Conservation (phyloP, 1,140 invertebrate genomes). For the Maconellicoccus hirsutus region DNA sequence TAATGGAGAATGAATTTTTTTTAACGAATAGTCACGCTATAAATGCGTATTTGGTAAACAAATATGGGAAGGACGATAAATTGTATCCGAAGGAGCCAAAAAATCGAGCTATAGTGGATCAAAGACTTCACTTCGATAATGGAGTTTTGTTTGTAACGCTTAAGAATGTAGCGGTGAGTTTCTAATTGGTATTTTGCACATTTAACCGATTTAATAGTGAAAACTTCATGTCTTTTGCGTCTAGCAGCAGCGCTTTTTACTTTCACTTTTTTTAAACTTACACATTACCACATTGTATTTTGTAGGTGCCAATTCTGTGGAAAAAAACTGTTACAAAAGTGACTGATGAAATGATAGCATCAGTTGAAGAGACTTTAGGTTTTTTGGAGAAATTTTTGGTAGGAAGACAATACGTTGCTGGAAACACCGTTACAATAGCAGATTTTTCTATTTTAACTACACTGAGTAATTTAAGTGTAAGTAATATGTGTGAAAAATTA, state of each 20-base stretch:
- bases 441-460: conserved; percentile 49
- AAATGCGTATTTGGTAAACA: conserved; percentile 41
- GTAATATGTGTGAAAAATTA: neutral
- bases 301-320: conserved; percentile 31
- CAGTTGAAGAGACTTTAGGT: conserved; percentile 45
- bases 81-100: conserved; percentile 44
- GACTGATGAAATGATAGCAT: neutral
- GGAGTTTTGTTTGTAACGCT: conserved; percentile 29
- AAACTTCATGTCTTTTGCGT: too few species aligned
- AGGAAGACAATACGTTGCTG: conserved; percentile 49
- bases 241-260: too few species aligned
- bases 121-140: conserved; percentile 43
- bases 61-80: conserved; percentile 40
- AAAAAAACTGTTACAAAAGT: conserved; percentile 26
- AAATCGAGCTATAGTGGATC: conserved; percentile 42
- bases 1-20: neutral
- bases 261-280: too few species aligned
- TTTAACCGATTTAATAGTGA: too few species aligned
- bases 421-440: conserved; percentile 56
- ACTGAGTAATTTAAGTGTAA: conserved; percentile 51
- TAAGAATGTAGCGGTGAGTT: neutral
- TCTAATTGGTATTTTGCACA: too few species aligned
- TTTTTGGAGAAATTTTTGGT: conserved; percentile 55
- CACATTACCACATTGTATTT: neutral
- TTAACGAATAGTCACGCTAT: conserved; percentile 40